Evolutionary conservation across 2,113 vertebrate genomes (phyloP).

Genomic region (Dermatemys mawii): DNA sequence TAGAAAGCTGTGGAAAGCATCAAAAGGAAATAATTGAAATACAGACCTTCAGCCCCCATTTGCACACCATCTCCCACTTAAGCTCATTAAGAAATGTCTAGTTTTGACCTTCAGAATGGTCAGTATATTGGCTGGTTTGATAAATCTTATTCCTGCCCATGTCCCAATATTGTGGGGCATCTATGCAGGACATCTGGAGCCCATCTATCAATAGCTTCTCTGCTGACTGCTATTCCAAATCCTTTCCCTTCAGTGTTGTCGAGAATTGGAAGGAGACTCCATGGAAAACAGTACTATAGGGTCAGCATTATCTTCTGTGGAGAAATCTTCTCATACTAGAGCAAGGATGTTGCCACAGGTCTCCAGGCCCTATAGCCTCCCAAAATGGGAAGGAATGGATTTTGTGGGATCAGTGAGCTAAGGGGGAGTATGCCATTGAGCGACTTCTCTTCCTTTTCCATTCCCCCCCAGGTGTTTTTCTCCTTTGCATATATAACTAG

Average conservation of each 20-base stretch:
- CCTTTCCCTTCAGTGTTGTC: not conserved
- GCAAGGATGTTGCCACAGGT: not conserved
- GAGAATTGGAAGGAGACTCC: not conserved
- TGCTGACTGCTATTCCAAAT: not conserved
- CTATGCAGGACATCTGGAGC: not conserved
- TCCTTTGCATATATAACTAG: not conserved
- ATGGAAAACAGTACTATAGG: not conserved
- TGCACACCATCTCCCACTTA: not conserved
- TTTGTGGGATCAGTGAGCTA: not conserved
- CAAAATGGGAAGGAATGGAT: not conserved
- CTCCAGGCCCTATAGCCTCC: not conserved
- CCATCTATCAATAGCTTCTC: not conserved
- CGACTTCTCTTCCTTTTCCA: not conserved
- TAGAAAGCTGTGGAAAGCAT: not conserved
- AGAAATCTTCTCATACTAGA: not conserved
- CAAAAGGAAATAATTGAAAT: not conserved
- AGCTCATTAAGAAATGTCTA: not conserved
- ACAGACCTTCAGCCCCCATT: not conserved
- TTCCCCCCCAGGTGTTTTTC: rapidly evolving
- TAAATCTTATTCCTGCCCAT: not conserved
- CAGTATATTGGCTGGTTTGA: not conserved
- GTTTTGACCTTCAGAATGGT: not conserved
- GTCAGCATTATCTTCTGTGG: not conserved
- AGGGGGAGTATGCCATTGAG: rapidly evolving
- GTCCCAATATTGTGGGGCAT: not conserved